Base-by-base conservation (phyloP, 2,797 vertebrate species). In the Allobates femoralis region DNA sequence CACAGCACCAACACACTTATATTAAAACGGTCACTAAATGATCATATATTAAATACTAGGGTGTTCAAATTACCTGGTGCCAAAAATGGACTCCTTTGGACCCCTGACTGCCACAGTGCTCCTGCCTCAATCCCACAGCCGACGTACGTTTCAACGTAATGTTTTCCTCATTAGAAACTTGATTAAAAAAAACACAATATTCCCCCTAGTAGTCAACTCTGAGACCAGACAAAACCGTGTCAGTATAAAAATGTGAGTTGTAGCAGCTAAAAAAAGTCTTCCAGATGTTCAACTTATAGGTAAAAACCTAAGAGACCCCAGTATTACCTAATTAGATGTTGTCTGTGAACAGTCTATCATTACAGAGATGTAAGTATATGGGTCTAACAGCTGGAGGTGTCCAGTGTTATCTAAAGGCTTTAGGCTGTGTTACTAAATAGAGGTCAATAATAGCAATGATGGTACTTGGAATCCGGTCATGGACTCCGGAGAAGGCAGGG, bases 91-190 rank as follows among this genome's bases (percentile, higher is more conserved):
- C n/a, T n/a, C n/a, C n/a, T n/a, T n/a, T n/a, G n/a, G n/a, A n/a
- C n/a, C n/a, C n/a, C n/a, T n/a, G n/a, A n/a, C n/a, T n/a, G n/a
- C n/a, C n/a, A n/a, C n/a, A n/a, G n/a, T n/a, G n/a, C n/a, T n/a
- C n/a, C n/a, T n/a, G n/a, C n/a, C n/a, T n/a, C n/a, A n/a, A n/a
- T n/a, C n/a, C n/a, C n/a, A n/a, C n/a, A n/a, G n/a, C n/a, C n/a
- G n/a, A n/a, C n/a, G n/a, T n/a, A n/a, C n/a, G n/a, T n/a, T n/a
- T n/a, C n/a, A n/a, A n/a, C n/a, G n/a, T n/a, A n/a, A n/a, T n/a
- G n/a, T n/a, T n/a, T n/a, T n/a, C n/a, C 41, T 74, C 23, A 74
- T 74, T 74, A 74, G 71, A 50, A 74, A 74, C 14, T n/a, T 74
- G 23, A 74, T 26, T 46, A 4, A 5, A 74, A 74, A 50, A 46